Evolutionary conservation across 2,797 vertebrate genomes (phyloP).

Genomic region (Coregonus suidteri): DNA sequence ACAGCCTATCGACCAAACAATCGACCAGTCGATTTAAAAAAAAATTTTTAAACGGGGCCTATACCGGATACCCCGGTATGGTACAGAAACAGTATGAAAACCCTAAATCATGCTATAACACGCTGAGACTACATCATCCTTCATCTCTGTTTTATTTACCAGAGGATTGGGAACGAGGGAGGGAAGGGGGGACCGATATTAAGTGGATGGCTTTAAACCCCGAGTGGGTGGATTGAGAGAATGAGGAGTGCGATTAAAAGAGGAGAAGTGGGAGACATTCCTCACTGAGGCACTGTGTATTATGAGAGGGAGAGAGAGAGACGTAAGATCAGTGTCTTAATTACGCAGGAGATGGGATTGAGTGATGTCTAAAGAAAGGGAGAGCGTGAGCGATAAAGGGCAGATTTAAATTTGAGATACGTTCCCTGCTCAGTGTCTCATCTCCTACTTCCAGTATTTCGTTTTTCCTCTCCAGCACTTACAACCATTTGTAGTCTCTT

Average conservation of each 20-base stretch:
- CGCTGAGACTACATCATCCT: constrained; percentile 29
- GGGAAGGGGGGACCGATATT: background rate
- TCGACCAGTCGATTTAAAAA: too few species aligned
- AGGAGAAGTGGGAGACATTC: background rate
- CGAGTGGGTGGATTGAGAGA: background rate
- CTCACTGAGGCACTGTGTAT: too few species aligned
- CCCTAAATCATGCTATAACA: constrained; percentile 42
- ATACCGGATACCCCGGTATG: too few species aligned
- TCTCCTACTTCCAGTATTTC: background rate
- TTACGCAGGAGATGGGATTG: too few species aligned
- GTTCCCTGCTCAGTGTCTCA: background rate
- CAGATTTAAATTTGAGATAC: constrained; percentile 3
- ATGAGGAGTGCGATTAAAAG: background rate
- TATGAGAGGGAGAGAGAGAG: background rate
- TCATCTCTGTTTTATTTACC: background rate
- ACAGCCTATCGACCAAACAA: too few species aligned
- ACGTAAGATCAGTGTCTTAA: background rate
- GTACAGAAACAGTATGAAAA: too few species aligned
- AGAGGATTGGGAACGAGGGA: background rate
- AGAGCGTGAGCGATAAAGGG: constrained; percentile 30
- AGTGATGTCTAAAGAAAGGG: background rate
- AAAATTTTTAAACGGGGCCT: too few species aligned
- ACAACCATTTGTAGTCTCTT: too few species aligned
- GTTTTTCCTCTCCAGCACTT: too few species aligned
- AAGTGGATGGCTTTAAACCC: background rate